Evolutionary conservation across 2,797 vertebrate genomes (phyloP).

Genomic region (Myripristis jacobus): DNA sequence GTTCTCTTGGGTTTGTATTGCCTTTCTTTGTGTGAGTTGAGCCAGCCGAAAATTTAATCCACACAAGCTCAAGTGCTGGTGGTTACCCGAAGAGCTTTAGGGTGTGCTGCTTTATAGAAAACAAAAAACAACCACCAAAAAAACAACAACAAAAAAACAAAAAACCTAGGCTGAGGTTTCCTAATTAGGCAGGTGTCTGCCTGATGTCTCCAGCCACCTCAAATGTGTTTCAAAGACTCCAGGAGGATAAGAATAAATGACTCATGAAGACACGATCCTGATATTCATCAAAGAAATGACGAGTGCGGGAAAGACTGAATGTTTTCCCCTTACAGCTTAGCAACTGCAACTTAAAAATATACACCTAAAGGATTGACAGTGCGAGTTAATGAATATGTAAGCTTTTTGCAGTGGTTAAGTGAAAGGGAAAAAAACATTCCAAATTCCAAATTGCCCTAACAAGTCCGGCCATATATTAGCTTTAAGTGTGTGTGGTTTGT

Average conservation of each 20-base stretch:
- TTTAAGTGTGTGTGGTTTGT: too few species aligned
- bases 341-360: background rate
- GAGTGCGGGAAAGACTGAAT: background rate
- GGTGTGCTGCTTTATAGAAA: background rate
- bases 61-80: conserved; percentile 16
- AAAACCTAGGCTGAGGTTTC: background rate
- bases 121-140: conserved; percentile 33
- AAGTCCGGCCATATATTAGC: too few species aligned
- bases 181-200: conserved; percentile 8
- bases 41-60: conserved; percentile 16
- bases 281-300: too few species aligned
- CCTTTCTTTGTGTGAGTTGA: conserved; percentile 1
- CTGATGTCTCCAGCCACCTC: background rate
- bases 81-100: conserved; percentile 23
- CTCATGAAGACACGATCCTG: too few species aligned
- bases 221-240: background rate
- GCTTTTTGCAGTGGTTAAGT: too few species aligned
- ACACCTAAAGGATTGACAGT: background rate
- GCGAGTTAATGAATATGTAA: background rate
- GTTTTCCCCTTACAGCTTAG: too few species aligned
- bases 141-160: too few species aligned
- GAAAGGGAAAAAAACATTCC: too few species aligned
- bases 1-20: conserved; percentile 2
- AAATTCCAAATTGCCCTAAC: too few species aligned
- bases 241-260: too few species aligned